Evolutionary conservation across 2,888 invertebrate genomes (phyloP).

Genomic region (Drosophila meridionalis): DNA sequence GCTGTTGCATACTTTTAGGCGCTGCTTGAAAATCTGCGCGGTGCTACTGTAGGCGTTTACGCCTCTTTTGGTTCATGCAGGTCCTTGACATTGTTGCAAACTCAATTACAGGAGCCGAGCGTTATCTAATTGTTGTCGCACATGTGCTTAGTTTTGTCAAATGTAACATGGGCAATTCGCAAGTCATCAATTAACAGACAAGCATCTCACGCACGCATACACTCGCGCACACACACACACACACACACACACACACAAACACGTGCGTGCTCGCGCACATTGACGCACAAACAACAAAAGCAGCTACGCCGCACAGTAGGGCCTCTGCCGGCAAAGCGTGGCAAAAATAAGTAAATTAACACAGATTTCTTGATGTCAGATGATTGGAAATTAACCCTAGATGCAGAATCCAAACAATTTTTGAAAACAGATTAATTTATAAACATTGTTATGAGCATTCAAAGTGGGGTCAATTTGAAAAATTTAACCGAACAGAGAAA

Average conservation of each 20-base stretch:
- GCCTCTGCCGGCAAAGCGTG: too few species aligned
- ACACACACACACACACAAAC: neutral
- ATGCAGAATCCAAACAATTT: too few species aligned
- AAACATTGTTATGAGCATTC: too few species aligned
- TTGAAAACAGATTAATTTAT: too few species aligned
- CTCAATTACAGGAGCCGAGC: neutral
- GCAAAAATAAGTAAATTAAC: too few species aligned
- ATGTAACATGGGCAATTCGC: constrained; percentile 36
- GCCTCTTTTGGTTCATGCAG: neutral
- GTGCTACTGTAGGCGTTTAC: too few species aligned
- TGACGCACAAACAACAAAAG: neutral
- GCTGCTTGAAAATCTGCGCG: constrained; percentile 11
- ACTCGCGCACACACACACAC: neutral
- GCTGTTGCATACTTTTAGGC: constrained; percentile 60
- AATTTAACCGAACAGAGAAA: too few species aligned
- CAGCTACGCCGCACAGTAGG: neutral
- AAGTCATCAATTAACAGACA: constrained; percentile 23
- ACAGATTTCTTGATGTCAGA: too few species aligned
- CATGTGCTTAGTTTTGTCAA: neutral
- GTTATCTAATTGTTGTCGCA: constrained; percentile 26
- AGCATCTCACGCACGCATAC: neutral
- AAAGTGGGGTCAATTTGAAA: too few species aligned
- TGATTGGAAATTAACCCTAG: too few species aligned
- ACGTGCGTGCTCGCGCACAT: too few species aligned
- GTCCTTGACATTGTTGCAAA: constrained; percentile 3